These are phyloP conservation scores for Limnephilus marmoratus DNA, from an alignment of 2,888 invertebrate species.

Conservation along the genomic window DNA sequence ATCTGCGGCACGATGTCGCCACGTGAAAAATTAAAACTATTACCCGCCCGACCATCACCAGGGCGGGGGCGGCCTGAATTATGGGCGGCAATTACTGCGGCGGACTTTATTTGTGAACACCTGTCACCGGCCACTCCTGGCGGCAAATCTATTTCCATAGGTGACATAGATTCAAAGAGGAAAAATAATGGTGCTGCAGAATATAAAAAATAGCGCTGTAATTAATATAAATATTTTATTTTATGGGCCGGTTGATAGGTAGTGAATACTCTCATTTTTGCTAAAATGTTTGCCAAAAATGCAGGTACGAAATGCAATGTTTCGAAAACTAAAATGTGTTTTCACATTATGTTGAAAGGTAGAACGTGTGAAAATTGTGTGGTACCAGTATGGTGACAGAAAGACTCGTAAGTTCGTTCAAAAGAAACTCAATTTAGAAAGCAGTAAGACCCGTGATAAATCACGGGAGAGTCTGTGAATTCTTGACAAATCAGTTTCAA, in stretches of 20 bases:
- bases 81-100: conserved; percentile 59
- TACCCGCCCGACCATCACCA: conserved; percentile 14
- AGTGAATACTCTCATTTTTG: neutral
- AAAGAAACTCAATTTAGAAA: neutral
- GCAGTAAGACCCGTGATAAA: too few species aligned
- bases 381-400: neutral
- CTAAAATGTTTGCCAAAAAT: too few species aligned
- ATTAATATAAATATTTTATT: neutral
- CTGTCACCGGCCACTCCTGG: conserved; percentile 57
- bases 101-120: conserved; percentile 59
- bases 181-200: neutral
- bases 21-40: conserved; percentile 55
- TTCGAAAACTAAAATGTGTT: neutral
- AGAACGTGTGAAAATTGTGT: neutral
- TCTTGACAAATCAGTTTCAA: too few species aligned
- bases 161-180: neutral
- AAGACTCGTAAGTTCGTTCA: neutral
- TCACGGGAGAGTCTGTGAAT: too few species aligned
- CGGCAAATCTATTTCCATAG: neutral
- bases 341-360: neutral
- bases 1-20: conserved; percentile 24
- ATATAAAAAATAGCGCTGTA: too few species aligned
- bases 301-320: neutral
- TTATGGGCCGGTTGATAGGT: neutral
- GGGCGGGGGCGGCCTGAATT: conserved; percentile 51